Conservation (phyloP, 2,113 vertebrate genomes). For the Plestiodon gilberti region DNA sequence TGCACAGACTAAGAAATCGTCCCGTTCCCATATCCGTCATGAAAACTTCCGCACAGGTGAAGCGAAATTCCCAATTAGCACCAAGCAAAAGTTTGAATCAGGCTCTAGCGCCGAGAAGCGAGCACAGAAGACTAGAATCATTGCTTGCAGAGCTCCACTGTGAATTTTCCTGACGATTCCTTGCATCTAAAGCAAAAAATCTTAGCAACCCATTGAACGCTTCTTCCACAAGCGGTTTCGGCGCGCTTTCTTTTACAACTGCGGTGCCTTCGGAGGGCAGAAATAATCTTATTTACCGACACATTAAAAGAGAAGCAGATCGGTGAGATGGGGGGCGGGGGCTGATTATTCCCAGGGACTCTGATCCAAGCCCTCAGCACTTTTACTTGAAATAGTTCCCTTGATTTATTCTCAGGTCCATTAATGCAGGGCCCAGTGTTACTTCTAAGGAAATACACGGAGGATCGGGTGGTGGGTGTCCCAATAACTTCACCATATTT, state of each 20-base stretch:
- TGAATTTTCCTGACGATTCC: too few species aligned
- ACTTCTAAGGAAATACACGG: neutral
- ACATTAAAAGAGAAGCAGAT: neutral
- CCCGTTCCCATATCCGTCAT: neutral
- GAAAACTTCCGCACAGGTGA: neutral
- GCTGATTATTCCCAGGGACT: neutral
- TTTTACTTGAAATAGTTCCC: neutral
- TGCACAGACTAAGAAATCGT: neutral
- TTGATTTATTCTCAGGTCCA: neutral
- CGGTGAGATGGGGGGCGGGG: too few species aligned
- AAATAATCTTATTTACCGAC: neutral
- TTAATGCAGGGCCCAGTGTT: neutral
- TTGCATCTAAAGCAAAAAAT: neutral
- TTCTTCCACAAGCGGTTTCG: neutral
- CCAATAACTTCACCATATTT: neutral
- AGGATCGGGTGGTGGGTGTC: neutral
- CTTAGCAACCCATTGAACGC: neutral
- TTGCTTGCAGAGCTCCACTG: neutral
- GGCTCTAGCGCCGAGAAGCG: too few species aligned
- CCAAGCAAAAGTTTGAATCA: neutral
- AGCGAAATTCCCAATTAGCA: too few species aligned
- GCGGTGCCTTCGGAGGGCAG: too few species aligned
- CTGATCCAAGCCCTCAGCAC: too few species aligned
- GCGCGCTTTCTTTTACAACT: neutral
- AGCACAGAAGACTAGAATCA: neutral